phyloP scores from a whole-genome alignment of 2,797 vertebrate species.

The Sylvilagus floridanus region DNA sequence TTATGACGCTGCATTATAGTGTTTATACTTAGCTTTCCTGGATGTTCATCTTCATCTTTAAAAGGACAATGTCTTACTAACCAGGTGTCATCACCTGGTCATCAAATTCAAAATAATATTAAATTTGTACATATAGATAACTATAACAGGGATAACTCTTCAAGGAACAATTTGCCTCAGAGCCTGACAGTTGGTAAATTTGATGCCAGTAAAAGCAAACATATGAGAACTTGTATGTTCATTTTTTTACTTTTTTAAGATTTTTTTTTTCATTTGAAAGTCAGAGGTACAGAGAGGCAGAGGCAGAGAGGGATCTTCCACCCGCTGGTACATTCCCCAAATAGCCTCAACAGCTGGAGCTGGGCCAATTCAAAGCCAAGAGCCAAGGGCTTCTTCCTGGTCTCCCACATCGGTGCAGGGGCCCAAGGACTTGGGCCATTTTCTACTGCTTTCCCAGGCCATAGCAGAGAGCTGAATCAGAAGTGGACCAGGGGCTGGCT shows the following conservation, averaged over 20 bases:
- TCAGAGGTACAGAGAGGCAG: no score
- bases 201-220: neutral
- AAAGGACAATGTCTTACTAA: neutral
- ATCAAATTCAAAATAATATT: conserved; percentile 54
- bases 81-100: neutral
- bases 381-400: no score
- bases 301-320: no score
- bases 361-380: no score
- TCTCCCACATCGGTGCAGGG: no score
- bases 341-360: no score
- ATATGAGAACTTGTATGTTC: neutral
- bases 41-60: conserved; percentile 7
- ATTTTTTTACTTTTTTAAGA: neutral
- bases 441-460: no score
- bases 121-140: neutral
- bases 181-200: neutral
- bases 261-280: no score
- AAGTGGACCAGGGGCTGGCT: no score
- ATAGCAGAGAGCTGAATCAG: no score
- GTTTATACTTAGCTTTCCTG: conserved; percentile 12
- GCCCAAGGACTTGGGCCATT: no score
- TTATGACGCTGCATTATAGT: neutral
- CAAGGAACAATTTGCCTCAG: neutral
- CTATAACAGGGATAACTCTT: conserved; percentile 9
- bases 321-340: no score